phyloP scores from a whole-genome alignment of 2,797 vertebrate genomes.

The Bryconaethiops microstoma region DNA sequence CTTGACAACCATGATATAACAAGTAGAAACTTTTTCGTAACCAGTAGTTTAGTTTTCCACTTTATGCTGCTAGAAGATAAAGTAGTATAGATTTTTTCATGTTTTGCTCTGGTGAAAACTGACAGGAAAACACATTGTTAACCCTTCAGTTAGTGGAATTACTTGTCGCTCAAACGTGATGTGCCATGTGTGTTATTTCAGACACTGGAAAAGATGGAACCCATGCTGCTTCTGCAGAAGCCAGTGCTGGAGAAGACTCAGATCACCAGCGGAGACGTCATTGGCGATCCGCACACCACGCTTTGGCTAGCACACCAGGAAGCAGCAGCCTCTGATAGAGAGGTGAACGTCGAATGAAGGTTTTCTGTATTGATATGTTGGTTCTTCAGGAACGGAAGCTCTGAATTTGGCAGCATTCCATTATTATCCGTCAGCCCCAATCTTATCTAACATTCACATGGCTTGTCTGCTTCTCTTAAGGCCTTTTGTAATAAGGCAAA shows the following conservation, averaged over 20 bases:
- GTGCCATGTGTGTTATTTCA: background rate
- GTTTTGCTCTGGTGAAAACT: background rate
- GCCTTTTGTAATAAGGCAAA: conserved; percentile 41
- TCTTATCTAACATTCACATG: conserved; percentile 1
- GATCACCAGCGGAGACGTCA: conserved; percentile 63
- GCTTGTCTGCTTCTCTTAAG: background rate
- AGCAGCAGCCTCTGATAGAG: conserved; percentile 43
- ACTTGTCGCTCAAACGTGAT: background rate
- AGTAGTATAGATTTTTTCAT: background rate
- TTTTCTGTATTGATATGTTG: background rate
- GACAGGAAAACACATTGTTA: background rate
- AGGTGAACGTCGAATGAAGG: conserved; percentile 49
- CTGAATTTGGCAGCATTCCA: conserved; percentile 15
- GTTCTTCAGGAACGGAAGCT: conserved; percentile 12
- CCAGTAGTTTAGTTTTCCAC: background rate
- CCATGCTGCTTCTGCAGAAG: conserved; percentile 5
- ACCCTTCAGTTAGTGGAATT: background rate
- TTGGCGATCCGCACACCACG: background rate
- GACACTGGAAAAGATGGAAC: background rate
- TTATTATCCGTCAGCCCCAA: conserved; percentile 27
- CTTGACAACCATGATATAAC: background rate
- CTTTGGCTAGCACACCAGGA: conserved; percentile 51
- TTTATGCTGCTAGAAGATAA: conserved; percentile 7
- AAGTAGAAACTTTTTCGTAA: background rate
- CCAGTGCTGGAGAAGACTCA: conserved; percentile 50